Evolutionary conservation across 2,797 vertebrate genomes (phyloP).

Genomic region (Lepus oiostolus): DNA sequence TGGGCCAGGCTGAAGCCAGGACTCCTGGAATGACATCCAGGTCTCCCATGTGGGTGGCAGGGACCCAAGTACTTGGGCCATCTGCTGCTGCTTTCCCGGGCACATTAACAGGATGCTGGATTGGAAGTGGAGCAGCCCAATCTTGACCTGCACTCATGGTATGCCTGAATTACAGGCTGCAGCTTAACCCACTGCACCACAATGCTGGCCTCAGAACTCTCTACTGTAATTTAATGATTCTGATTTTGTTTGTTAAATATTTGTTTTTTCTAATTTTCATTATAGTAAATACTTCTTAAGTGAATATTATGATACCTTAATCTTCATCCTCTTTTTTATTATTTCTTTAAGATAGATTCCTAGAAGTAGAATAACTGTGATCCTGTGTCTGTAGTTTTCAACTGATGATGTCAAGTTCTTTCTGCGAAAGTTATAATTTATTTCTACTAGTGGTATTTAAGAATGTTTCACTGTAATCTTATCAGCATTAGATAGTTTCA

Average conservation of each 20-base stretch:
- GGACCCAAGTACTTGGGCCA: too few species aligned
- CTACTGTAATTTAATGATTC: slow-evolving; percentile 14
- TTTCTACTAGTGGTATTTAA: slow-evolving; percentile 8
- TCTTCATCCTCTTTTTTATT: slow-evolving; percentile 40
- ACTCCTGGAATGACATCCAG: too few species aligned
- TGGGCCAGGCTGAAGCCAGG: too few species aligned
- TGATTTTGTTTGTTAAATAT: background rate
- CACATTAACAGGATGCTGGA: too few species aligned
- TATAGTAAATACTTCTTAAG: slow-evolving; percentile 27
- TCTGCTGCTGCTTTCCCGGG: too few species aligned
- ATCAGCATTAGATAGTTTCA: slow-evolving; percentile 22
- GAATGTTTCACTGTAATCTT: slow-evolving; percentile 41
- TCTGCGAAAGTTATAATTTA: slow-evolving; percentile 4
- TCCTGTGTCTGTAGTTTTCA: slow-evolving; percentile 22
- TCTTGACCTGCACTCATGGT: too few species aligned
- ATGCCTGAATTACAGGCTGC: too few species aligned
- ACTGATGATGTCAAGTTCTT: slow-evolving; percentile 19
- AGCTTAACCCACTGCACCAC: too few species aligned
- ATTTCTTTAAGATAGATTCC: background rate
- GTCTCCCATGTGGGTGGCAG: too few species aligned
- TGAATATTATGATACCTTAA: slow-evolving; percentile 12
- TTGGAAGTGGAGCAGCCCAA: too few species aligned
- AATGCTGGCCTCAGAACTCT: background rate
- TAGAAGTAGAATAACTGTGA: slow-evolving; percentile 17
- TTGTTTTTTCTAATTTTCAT: background rate